phyloP scores from a whole-genome alignment of 1,140 invertebrate species.

The Macrobrachium rosenbergii region DNA sequence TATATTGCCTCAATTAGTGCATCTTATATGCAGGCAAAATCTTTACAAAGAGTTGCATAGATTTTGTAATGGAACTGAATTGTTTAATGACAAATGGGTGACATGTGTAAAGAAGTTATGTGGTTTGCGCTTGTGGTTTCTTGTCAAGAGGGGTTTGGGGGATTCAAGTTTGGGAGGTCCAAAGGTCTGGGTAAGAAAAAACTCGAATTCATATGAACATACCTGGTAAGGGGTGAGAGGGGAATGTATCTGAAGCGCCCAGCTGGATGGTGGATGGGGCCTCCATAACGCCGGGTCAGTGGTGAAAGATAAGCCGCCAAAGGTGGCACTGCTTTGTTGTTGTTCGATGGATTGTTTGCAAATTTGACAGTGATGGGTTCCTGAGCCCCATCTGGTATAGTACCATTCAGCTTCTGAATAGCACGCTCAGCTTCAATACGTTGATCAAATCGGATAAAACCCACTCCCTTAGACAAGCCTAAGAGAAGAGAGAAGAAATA shows the following conservation, averaged over 20 bases:
- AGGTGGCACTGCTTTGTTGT: constrained; percentile 86
- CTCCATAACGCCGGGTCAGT: constrained; percentile 84
- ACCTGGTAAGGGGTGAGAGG: constrained; percentile 79
- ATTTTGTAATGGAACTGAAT: too few relatives aligned
- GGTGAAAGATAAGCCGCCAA: constrained; percentile 92
- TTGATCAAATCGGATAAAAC: constrained; percentile 99
- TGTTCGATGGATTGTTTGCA: constrained; percentile 98
- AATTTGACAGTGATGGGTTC: constrained; percentile 99
- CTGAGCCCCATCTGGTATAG: constrained; percentile 93
- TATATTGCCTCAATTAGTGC: too few relatives aligned
- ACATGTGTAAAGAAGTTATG: too few relatives aligned
- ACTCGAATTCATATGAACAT: constrained; percentile 6
- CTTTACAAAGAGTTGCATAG: too few relatives aligned
- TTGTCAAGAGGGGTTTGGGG: background rate
- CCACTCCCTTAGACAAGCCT: constrained; percentile 98
- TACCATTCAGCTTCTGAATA: constrained; percentile 97
- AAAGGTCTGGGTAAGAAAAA: background rate
- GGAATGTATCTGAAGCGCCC: constrained; percentile 89
- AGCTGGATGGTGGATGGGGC: constrained; percentile 92
- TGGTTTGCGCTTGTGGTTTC: background rate
- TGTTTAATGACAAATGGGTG: too few relatives aligned
- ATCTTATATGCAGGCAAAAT: too few relatives aligned
- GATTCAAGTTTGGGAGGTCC: background rate
- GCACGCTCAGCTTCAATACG: constrained; percentile 96
- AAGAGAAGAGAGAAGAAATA: constrained; percentile 54